Conservation (phyloP, 1,140 invertebrate species). For the Hyles euphorbiae region DNA sequence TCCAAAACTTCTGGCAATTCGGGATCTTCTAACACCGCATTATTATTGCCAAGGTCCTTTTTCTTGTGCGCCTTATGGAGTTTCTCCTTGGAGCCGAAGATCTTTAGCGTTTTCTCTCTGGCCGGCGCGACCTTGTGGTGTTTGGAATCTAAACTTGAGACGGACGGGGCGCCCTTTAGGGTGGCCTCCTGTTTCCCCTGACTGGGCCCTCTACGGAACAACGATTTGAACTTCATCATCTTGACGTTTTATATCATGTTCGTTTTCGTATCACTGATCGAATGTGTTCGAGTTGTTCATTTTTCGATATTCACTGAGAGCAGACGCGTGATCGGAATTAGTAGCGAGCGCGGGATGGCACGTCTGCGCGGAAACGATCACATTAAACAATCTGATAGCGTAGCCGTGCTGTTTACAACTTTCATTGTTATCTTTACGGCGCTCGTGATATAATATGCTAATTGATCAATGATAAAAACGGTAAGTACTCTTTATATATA, state of each 20-base stretch:
- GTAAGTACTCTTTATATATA: background rate
- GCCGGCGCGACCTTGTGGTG: constrained; percentile 76
- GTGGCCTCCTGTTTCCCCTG: constrained; percentile 67
- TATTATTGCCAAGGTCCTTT: constrained; percentile 63
- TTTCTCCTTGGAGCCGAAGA: constrained; percentile 73
- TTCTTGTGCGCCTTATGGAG: constrained; percentile 68
- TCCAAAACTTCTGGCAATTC: constrained; percentile 48
- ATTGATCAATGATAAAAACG: constrained; percentile 6
- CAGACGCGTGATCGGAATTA: constrained; percentile 49
- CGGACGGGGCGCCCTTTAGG: constrained; percentile 70
- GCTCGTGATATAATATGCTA: background rate
- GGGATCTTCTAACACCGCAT: constrained; percentile 62
- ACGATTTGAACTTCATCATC: constrained; percentile 89
- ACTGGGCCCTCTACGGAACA: constrained; percentile 84
- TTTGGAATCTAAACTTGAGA: constrained; percentile 74
- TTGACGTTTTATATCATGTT: constrained; percentile 67
- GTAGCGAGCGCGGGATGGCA: constrained; percentile 11
- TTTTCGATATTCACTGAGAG: constrained; percentile 30
- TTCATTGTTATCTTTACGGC: constrained; percentile 5
- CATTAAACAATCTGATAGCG: constrained; percentile 8
- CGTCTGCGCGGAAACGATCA: constrained; percentile 9
- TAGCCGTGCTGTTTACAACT: constrained; percentile 5
- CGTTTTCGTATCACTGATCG: constrained; percentile 60
- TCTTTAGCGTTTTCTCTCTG: constrained; percentile 65
- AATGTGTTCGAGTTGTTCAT: constrained; percentile 32